Evolutionary conservation across 2,797 vertebrate genomes (phyloP).

Genomic region (Pempheris klunzingeri): DNA sequence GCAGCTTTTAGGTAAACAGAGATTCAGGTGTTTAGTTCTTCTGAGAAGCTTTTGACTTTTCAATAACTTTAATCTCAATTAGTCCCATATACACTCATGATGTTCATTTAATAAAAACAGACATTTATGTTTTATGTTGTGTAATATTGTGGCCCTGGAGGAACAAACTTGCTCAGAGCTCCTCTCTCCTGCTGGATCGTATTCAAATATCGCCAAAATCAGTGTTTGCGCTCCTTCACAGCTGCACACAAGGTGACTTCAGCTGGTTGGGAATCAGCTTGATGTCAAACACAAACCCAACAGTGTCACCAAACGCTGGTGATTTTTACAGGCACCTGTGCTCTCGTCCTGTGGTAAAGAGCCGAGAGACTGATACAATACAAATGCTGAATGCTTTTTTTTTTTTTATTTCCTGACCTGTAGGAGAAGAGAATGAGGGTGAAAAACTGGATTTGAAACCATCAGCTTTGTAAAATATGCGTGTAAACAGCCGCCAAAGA

Average conservation of each 20-base stretch:
- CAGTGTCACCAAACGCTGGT: slow-evolving; percentile 9
- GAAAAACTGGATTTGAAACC: slow-evolving; percentile 24
- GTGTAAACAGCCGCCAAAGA: neutral
- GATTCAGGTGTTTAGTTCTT: no score
- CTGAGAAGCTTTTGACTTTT: neutral
- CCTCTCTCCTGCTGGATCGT: neutral
- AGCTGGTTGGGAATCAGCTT: slow-evolving; percentile 4
- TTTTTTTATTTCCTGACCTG: neutral
- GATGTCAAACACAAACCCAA: neutral
- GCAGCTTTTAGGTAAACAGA: no score
- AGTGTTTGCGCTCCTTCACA: neutral
- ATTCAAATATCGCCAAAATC: neutral
- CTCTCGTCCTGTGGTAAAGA: slow-evolving; percentile 1
- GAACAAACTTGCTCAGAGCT: neutral
- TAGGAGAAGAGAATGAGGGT: slow-evolving; percentile 11
- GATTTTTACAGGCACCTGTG: neutral
- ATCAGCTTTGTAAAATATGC: slow-evolving; percentile 8
- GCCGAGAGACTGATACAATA: neutral
- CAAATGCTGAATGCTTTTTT: neutral
- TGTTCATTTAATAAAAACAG: neutral
- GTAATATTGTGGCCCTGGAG: no score
- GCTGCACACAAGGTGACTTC: slow-evolving; percentile 3
- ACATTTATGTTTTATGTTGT: neutral
- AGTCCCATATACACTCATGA: neutral
- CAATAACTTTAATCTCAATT: neutral